phyloP scores from a whole-genome alignment of 2,888 invertebrate species.

The Heliconius erato region DNA sequence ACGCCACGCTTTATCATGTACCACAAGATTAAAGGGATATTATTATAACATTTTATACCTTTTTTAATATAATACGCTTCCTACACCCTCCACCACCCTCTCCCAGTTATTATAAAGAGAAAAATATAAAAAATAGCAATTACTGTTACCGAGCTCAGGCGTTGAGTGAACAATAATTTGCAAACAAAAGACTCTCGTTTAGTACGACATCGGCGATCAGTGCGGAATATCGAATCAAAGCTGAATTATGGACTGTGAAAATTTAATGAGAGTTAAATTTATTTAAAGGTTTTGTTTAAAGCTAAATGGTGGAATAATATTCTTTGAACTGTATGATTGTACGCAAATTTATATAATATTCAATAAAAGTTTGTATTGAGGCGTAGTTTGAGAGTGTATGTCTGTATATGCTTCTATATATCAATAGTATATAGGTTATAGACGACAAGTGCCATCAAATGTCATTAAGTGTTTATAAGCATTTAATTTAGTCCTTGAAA shows the following conservation, averaged over 20 bases:
- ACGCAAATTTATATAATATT: background rate
- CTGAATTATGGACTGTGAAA: constrained; percentile 55
- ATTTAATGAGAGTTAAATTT: constrained; percentile 55
- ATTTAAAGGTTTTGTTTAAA: constrained; percentile 26
- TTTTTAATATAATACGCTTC: no score
- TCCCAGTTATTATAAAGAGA: constrained; percentile 16
- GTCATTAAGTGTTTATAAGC: no score
- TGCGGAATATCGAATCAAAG: constrained; percentile 51
- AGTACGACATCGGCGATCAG: constrained; percentile 53
- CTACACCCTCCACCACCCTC: no score
- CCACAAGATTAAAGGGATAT: no score
- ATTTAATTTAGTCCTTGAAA: no score
- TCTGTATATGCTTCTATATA: background rate
- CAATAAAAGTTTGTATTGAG: background rate
- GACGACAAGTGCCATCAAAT: no score
- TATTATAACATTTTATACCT: no score
- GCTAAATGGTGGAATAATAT: background rate
- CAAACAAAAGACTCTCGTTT: constrained; percentile 47
- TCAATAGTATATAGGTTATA: no score
- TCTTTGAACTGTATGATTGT: background rate
- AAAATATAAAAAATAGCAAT: constrained; percentile 33
- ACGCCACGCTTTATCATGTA: no score
- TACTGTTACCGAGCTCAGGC: constrained; percentile 41
- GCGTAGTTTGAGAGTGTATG: background rate
- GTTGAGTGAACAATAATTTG: constrained; percentile 52